Evolutionary conservation across 2,113 vertebrate species (phyloP).

Genomic region (Eretmochelys imbricata): DNA sequence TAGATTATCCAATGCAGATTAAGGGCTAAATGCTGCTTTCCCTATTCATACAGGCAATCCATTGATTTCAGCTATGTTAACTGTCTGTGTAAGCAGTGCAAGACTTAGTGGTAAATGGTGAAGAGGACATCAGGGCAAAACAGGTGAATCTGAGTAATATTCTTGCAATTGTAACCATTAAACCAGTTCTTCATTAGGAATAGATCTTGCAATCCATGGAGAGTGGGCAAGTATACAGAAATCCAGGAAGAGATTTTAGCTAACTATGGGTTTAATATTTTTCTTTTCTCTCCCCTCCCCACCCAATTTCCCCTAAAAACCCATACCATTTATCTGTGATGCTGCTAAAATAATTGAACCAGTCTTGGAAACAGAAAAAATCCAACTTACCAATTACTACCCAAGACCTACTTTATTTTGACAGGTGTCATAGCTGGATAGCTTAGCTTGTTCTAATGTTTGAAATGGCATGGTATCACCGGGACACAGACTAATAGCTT

Average conservation of each 20-base stretch:
- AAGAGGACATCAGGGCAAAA: background rate
- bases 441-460: background rate
- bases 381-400: background rate
- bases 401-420: constrained; percentile 33
- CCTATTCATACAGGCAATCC: background rate
- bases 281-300: background rate
- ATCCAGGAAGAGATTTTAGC: background rate
- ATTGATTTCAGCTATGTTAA: background rate
- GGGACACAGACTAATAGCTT: background rate
- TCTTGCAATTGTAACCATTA: background rate
- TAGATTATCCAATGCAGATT: background rate
- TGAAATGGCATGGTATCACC: background rate
- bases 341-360: constrained; percentile 41
- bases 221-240: background rate
- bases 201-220: background rate
- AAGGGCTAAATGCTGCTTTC: background rate
- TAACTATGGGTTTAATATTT: background rate
- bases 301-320: constrained; percentile 19
- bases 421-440: constrained; percentile 36
- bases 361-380: background rate
- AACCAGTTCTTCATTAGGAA: background rate
- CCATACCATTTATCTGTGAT: constrained; percentile 7
- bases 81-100: background rate
- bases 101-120: background rate
- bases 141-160: background rate